Percentiles rank a stretch among this genome's conserved stretches.
Conservation (phyloP, 2,888 invertebrate species). For the Ochropacha duplaris region DNA sequence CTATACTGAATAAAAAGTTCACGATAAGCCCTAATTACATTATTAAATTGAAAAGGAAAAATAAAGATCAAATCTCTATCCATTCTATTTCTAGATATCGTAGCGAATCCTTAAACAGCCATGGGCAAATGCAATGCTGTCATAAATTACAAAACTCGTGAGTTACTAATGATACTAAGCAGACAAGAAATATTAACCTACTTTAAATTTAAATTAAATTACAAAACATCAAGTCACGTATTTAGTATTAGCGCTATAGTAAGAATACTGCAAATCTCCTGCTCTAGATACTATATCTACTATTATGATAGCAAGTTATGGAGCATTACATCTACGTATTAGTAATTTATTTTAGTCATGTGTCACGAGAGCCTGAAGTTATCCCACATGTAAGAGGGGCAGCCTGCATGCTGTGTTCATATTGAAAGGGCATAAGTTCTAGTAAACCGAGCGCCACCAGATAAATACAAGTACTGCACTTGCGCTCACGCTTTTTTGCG, state of each 20-base stretch:
- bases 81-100: neutral
- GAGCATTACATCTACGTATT: neutral
- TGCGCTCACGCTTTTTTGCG: slow-evolving; percentile 56
- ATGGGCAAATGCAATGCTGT: neutral
- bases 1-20: no score
- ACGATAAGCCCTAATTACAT: no score
- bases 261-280: neutral
- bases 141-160: neutral
- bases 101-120: neutral
- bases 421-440: slow-evolving; percentile 41
- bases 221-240: neutral
- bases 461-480: slow-evolving; percentile 44
- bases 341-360: neutral
- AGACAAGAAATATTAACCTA: neutral
- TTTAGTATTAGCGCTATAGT: neutral
- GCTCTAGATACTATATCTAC: neutral
- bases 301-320: neutral
- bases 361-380: neutral
- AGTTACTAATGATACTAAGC: neutral
- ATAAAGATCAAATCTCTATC: neutral
- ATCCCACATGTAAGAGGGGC: neutral
- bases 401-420: slow-evolving; percentile 15
- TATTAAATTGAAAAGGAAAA: no score
- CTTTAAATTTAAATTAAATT: neutral
- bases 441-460: slow-evolving; percentile 39